Evolutionary conservation across 1,140 invertebrate genomes (phyloP).

Genomic region (Sycophila sp.): DNA sequence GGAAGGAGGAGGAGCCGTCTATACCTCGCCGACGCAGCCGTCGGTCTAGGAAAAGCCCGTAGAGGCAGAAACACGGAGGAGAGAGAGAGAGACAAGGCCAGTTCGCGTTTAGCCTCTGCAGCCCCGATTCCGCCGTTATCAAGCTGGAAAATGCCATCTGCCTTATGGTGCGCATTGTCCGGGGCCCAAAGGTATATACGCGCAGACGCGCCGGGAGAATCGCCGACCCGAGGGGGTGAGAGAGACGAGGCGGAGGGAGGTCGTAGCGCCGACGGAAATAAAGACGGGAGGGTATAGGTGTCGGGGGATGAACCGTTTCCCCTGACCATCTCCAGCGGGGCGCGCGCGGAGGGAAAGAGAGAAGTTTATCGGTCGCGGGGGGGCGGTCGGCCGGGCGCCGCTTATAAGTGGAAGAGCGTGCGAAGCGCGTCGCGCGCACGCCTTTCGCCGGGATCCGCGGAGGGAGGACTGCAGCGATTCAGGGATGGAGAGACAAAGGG

Average conservation of each 20-base stretch:
- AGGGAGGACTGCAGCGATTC: background rate
- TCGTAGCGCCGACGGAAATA: constrained; percentile 48
- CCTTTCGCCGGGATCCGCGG: background rate
- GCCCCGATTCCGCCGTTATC: constrained; percentile 31
- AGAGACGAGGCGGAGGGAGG: constrained; percentile 27
- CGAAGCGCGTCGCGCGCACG: constrained; percentile 26
- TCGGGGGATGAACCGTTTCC: constrained; percentile 51
- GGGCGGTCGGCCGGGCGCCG: constrained; percentile 15
- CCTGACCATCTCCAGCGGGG: constrained; percentile 47
- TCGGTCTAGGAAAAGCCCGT: background rate
- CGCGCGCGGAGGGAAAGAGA: constrained; percentile 13
- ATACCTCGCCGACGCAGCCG: no score
- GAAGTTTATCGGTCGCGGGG: constrained; percentile 29
- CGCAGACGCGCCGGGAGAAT: background rate
- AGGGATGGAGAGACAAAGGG: constrained; percentile 21
- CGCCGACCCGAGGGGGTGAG: background rate
- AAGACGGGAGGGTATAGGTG: constrained; percentile 54
- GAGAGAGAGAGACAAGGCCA: background rate
- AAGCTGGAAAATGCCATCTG: constrained; percentile 23
- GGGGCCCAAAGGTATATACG: background rate
- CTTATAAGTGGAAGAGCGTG: constrained; percentile 54
- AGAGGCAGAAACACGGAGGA: background rate
- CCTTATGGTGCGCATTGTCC: background rate
- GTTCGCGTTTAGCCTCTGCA: background rate
- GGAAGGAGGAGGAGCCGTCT: background rate